phyloP scores from a whole-genome alignment of 1,140 invertebrate genomes.

The fruit fly (Drosophila melanogaster) region Release_6_plus_ISO1_MT NT_033777.3:12160001-12160500 shows the following conservation, averaged over 20 bases:
- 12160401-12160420: slow-evolving; percentile 55
- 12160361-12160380: slow-evolving; percentile 19
- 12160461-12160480: slow-evolving; percentile 68
- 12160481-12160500: slow-evolving; percentile 44
- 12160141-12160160: neutral
- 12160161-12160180: slow-evolving; percentile 27
- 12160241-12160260: slow-evolving; percentile 57
- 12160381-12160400: slow-evolving; percentile 49
- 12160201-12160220: slow-evolving; percentile 29
- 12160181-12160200: slow-evolving; percentile 29
- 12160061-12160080: neutral
- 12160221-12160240: slow-evolving; percentile 38
- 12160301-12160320: slow-evolving; percentile 68
- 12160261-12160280: slow-evolving; percentile 24
- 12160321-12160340: slow-evolving; percentile 51
- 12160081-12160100: too few species aligned
- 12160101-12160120: too few species aligned
- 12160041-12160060: neutral
- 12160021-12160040: neutral
- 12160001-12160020: neutral
- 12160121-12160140: too few species aligned
- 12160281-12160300: slow-evolving; percentile 64
- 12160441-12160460: slow-evolving; percentile 50
- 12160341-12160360: slow-evolving; percentile 22
- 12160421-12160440: slow-evolving; percentile 61